Conservation (phyloP, 2,888 invertebrate species). For the Agrilus cyanescens region DNA sequence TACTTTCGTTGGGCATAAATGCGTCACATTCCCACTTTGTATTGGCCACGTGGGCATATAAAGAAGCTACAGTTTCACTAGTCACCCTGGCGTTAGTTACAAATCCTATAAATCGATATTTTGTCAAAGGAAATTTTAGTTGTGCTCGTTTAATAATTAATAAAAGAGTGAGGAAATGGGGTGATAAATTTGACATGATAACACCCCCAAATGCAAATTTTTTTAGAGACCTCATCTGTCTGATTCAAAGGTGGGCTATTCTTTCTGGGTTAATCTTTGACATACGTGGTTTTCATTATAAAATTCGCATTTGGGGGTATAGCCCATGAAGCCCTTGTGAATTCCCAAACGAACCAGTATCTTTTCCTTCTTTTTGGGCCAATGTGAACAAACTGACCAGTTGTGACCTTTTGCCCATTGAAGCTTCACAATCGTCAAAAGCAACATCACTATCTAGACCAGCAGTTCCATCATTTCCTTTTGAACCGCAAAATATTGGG, state of each 20-base stretch:
- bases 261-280: too few relatives aligned
- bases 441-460: conserved; percentile 63
- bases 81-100: conserved; percentile 84
- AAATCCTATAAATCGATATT: conserved; percentile 39
- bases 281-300: too few relatives aligned
- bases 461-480: conserved; percentile 66
- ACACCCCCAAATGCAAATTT: too few relatives aligned
- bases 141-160: too few relatives aligned
- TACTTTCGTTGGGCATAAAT: conserved; percentile 43
- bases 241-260: too few relatives aligned
- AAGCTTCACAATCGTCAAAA: conserved; percentile 51
- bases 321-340: too few relatives aligned
- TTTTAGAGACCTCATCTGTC: too few relatives aligned
- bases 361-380: conserved; percentile 65
- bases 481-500: conserved; percentile 74
- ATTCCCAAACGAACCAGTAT: conserved; percentile 48
- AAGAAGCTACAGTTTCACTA: conserved; percentile 74
- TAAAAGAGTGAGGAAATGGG: too few relatives aligned
- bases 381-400: conserved; percentile 55
- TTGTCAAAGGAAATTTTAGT: too few relatives aligned
- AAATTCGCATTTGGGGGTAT: too few relatives aligned
- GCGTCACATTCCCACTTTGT: conserved; percentile 75
- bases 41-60: conserved; percentile 65
- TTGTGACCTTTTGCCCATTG: conserved; percentile 43
- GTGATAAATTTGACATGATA: too few relatives aligned